Base-by-base conservation (phyloP, 2,888 invertebrate genomes). In the Phytoseiulus persimilis region DNA sequence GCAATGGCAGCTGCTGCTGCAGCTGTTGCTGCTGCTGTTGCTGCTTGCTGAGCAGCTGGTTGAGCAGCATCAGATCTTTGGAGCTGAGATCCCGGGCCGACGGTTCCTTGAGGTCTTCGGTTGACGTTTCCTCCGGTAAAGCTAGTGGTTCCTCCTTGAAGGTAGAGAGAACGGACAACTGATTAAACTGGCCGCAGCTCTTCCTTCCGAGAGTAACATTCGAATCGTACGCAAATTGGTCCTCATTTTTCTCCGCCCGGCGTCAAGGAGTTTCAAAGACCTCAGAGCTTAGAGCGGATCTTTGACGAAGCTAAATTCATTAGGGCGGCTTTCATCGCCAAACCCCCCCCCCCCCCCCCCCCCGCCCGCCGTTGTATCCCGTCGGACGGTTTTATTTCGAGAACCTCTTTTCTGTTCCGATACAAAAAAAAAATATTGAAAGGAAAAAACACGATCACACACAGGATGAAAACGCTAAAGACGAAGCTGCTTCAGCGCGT, bases 1-100 rank as follows among this genome's bases (percentile, higher is more conserved):
- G 90, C 92, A 90, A 94, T 92, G 90, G 93, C 28, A 91, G 91
- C 89, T 91, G 92, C 92, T 92, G 94, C 93, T 95, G 95, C 89
- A 95, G 94, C 92, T 96, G 96, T 90, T 95, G 87, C 6, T 87
- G 87, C 23, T 87, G 87, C 14, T 87, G 87, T 18, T 87, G 87
- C 31, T 87, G 87, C 33, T 87, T 87, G 32, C 31, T 87, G 87
- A 87, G 87, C 87, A 87, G 87, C 39, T 87, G 87, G 14, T 87
- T 87, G 87, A 87, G 87, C 33, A 87, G 11, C 39, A 87, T 45
- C 32, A 87, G 87, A 33, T 87, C 87, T 33, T 87, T 87, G 45
- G 87, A 45, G 33, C 87, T 87, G 32, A 87, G 87, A 87, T 87
- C 87, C 31, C 87, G 32, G 11, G 87, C n/a, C 18, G 65, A 18